A percentile compares a stretch with the other conserved stretches of the same genome.
phyloP scores from a whole-genome alignment of 2,797 vertebrate species.

The Leptoclinus maculatus region DNA sequence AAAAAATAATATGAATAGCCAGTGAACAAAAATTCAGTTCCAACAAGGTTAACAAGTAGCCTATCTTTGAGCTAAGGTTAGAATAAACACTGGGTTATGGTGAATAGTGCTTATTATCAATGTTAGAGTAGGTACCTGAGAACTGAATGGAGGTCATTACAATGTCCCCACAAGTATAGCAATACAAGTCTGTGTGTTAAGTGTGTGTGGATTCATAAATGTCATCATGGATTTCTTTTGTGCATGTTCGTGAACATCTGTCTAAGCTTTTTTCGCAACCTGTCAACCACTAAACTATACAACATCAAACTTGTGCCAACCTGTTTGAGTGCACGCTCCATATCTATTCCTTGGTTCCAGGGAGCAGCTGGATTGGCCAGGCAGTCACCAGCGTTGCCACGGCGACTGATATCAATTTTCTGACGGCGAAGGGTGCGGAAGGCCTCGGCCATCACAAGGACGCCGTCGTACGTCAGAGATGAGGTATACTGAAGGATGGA shows the following conservation, averaged over 20 bases:
- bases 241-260: constrained; percentile 13
- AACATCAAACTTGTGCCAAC: constrained; percentile 71
- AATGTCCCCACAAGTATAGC: not conserved
- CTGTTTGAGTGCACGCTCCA: constrained; percentile 98
- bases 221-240: not conserved
- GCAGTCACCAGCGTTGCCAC: constrained; percentile 98
- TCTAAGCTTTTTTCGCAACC: not conserved
- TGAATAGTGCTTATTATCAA: not conserved
- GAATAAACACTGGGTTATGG: not conserved
- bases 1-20: not conserved
- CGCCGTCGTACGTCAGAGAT: constrained; percentile 95
- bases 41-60: not conserved
- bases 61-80: not conserved
- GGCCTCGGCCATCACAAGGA: constrained; percentile 98
- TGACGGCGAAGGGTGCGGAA: constrained; percentile 96
- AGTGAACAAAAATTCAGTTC: not conserved
- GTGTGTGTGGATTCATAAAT: not conserved
- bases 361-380: constrained; percentile 98
- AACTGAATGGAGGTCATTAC: not conserved
- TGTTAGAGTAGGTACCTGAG: not conserved
- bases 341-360: constrained; percentile 99
- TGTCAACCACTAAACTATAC: not conserved
- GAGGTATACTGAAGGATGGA: constrained; percentile 90
- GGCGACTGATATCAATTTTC: constrained; percentile 97
- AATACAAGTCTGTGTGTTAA: not conserved